Conservation (phyloP, 1,140 invertebrate genomes). For the Drosophila fuyamai region DNA sequence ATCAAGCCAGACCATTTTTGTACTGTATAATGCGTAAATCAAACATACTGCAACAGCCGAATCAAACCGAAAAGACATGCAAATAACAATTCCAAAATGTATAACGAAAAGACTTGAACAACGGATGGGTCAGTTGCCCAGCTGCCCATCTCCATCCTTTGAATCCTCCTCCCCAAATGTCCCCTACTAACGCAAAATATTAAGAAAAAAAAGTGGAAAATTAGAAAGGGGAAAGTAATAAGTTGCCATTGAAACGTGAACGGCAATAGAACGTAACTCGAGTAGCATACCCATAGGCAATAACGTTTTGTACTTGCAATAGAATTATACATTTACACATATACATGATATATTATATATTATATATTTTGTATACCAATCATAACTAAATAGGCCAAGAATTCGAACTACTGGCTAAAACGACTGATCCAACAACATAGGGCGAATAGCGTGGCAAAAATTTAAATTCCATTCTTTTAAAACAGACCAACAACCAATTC, state of each 20-base stretch:
- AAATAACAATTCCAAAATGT: conserved; percentile 67
- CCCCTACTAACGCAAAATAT: conserved; percentile 6
- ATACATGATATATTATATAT: conserved; percentile 26
- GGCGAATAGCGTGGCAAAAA: conserved; percentile 11
- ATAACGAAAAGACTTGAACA: conserved; percentile 77
- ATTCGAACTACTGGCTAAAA: conserved; percentile 12
- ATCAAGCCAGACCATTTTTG: conserved; percentile 48
- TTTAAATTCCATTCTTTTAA: conserved; percentile 11
- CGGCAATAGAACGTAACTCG: conserved; percentile 12
- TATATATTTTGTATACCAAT: conserved; percentile 74
- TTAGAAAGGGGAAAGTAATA: conserved; percentile 1
- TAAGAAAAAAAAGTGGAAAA: conserved; percentile 5
- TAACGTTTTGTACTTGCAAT: conserved; percentile 62
- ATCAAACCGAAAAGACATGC: conserved; percentile 37
- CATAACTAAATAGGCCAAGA: conserved; percentile 30
- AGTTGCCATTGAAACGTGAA: conserved; percentile 30
- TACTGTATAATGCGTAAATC: conserved; percentile 34
- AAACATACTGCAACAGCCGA: conserved; percentile 42
- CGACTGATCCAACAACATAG: conserved; percentile 45
- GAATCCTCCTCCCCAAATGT: conserved; percentile 1
- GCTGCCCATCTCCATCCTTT: conserved; percentile 15
- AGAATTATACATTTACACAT: conserved; percentile 49
- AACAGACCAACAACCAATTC: conserved; percentile 30
- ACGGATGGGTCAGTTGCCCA: conserved; percentile 6
- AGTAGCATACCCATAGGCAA: conserved; percentile 28